phyloP scores from a whole-genome alignment of 92 coral and sea anemone genomes.

The Metridium senile region DNA sequence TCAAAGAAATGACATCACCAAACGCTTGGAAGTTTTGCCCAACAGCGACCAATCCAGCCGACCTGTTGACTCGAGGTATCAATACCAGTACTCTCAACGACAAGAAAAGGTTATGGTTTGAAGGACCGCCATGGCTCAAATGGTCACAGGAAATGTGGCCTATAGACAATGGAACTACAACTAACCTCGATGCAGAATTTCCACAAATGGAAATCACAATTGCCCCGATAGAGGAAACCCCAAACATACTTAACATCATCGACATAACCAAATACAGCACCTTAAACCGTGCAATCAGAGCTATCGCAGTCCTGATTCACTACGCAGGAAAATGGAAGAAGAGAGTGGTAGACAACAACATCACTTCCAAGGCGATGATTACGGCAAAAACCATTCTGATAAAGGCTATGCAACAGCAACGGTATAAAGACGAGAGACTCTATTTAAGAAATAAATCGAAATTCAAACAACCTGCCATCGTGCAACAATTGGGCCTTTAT shows the following conservation, averaged over 20 bases:
- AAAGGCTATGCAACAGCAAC: slow-evolving; percentile 25
- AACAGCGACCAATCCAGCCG: slow-evolving; percentile 31
- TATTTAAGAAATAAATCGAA: slow-evolving; percentile 23
- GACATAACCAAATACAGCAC: slow-evolving; percentile 48
- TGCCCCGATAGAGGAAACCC: slow-evolving; percentile 15
- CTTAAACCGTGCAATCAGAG: slow-evolving; percentile 38
- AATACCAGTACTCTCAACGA: slow-evolving; percentile 18
- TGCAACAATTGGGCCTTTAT: slow-evolving; percentile 40
- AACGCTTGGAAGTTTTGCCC: slow-evolving; percentile 41
- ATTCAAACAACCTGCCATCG: slow-evolving; percentile 28
- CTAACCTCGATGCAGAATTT: not conserved
- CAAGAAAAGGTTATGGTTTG: slow-evolving; percentile 38
- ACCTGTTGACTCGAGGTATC: slow-evolving; percentile 41
- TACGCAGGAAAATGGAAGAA: slow-evolving; percentile 28
- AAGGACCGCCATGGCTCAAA: slow-evolving; percentile 48
- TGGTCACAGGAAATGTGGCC: slow-evolving; percentile 43
- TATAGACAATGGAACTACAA: not conserved
- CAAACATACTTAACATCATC: slow-evolving; percentile 44
- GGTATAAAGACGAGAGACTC: slow-evolving; percentile 25
- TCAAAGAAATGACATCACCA: slow-evolving; percentile 36
- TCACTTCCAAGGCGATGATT: slow-evolving; percentile 30
- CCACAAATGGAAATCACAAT: slow-evolving; percentile 22
- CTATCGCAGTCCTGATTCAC: slow-evolving; percentile 29
- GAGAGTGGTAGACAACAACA: not conserved
- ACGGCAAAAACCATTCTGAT: slow-evolving; percentile 25